Conservation (phyloP, 2,888 invertebrate species). For the Spilosoma lubricipeda region DNA sequence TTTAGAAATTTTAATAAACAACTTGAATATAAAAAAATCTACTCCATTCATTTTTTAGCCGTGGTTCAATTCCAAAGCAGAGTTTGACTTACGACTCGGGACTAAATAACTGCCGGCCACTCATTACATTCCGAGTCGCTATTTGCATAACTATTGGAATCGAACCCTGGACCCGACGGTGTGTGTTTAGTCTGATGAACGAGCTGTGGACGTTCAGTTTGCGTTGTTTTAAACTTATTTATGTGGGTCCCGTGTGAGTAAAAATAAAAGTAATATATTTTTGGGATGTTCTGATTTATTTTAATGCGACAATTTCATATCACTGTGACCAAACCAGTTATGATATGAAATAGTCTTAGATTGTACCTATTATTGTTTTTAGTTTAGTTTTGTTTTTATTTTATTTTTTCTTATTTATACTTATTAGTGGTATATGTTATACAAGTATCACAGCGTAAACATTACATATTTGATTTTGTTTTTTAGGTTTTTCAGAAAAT, state of each 20-base stretch:
- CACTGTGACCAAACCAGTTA: background rate
- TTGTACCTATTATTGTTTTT: too few relatives aligned
- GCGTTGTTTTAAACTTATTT: slow-evolving; percentile 56
- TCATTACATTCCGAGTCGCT: slow-evolving; percentile 82
- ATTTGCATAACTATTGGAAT: slow-evolving; percentile 87
- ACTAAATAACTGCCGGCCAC: slow-evolving; percentile 84
- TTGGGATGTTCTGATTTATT: slow-evolving; percentile 2
- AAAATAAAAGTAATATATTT: slow-evolving; percentile 14
- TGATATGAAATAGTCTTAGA: too few relatives aligned
- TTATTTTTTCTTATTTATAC: too few relatives aligned
- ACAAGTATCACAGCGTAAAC: too few relatives aligned
- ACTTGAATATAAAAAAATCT: slow-evolving; percentile 15
- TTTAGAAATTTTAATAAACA: background rate
- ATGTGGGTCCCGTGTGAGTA: slow-evolving; percentile 24
- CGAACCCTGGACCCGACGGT: slow-evolving; percentile 72
- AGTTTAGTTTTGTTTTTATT: too few relatives aligned
- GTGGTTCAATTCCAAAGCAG: slow-evolving; percentile 73
- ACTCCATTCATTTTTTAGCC: slow-evolving; percentile 57
- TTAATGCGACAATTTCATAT: background rate
- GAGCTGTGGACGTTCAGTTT: slow-evolving; percentile 74
- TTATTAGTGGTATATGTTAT: too few relatives aligned
- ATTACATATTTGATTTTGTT: too few relatives aligned
- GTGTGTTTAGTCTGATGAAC: slow-evolving; percentile 84
- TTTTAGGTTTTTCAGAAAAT: too few relatives aligned
- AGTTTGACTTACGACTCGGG: slow-evolving; percentile 83